Conservation (phyloP, 1,140 invertebrate genomes). For the Caenorhabditis latens region DNA sequence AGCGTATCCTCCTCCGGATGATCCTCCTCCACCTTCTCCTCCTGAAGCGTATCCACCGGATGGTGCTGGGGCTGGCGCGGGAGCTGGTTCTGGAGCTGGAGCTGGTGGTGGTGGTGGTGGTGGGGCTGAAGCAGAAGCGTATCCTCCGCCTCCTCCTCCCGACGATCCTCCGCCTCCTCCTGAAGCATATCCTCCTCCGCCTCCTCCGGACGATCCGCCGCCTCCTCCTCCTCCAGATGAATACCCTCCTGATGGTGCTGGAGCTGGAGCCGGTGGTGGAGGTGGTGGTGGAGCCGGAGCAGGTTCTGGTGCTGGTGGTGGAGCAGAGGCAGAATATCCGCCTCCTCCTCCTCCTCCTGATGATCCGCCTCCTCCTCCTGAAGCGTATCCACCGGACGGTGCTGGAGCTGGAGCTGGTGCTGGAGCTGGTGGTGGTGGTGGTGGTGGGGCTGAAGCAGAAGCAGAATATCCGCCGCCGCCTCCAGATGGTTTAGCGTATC, state of each 20-base stretch:
- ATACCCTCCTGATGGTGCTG: conserved; percentile 16
- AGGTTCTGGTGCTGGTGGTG: background rate
- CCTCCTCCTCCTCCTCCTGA: background rate
- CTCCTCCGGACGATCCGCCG: conserved; percentile 2
- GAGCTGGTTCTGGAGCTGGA: background rate
- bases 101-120: conserved; percentile 21
- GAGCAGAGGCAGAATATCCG: background rate
- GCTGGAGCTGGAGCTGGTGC: conserved; percentile 1
- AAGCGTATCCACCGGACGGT: conserved; percentile 17
- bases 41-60: conserved; percentile 27
- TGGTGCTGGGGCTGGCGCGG: conserved; percentile 17
- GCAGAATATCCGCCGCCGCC: background rate
- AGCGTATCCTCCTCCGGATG: background rate
- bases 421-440: conserved; percentile 1
- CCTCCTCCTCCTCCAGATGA: conserved; percentile 18
- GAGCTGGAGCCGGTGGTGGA: conserved; percentile 10
- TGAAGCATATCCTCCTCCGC: background rate
- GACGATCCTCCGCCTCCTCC: conserved; percentile 6
- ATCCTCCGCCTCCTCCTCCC: background rate
- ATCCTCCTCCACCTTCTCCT: conserved; percentile 7
- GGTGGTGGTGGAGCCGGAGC: background rate
- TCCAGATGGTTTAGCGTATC: background rate
- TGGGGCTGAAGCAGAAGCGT: background rate
- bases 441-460: background rate
- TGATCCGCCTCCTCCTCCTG: background rate